Evolutionary conservation across 1,140 invertebrate genomes (phyloP), one percentile per base, ranked within the genome.

Genomic region (Sipha flava): DNA sequence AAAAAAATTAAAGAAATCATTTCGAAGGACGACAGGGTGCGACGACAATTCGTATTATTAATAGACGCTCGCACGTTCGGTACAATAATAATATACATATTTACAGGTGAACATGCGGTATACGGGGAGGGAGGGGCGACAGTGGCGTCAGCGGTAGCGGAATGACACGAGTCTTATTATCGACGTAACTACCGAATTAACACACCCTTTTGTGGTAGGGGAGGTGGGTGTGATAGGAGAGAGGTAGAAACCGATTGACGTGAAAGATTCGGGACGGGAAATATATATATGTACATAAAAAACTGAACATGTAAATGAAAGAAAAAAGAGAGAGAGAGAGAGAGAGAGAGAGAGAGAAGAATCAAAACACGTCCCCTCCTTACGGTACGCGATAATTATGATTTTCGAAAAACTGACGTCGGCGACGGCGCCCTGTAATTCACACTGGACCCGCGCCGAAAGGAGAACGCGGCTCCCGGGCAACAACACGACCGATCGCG

Each of bases 351-450:
- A 68, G 45, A 68, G 26, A 37, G 26, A 68, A 64, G n/a, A 18
- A 31, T 21, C 59, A 26, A 9, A 59, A 59, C 23, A 14, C 26
- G 14, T 16, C n/a, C n/a, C n/a, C n/a, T n/a, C n/a, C n/a, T n/a
- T n/a, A n/a, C 57, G 31, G n/a, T n/a, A 3, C 10, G 16, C 29
- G 18, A n/a, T 40, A 66, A 66, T 66, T 66, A 43, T 12, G 14
- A 43, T 9, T 7, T 37, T 40, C 62, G 62, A 66, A 66, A 66
- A 43, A 26, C 26, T 14, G 1, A 23, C 9, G 26, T 18, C 29
- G 57, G 6, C 29, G 29, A 29, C 31, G 73, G 52, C 73, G 73
- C 73, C 73, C 52, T 40, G 73, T 77, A 77, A 77, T 77, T 77
- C 49, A 77, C 73, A 77, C 52, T 77, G 0, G 43, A 21, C 45